Base-by-base conservation (phyloP, 2,888 invertebrate genomes). In the Eucera pruinosa region DNA sequence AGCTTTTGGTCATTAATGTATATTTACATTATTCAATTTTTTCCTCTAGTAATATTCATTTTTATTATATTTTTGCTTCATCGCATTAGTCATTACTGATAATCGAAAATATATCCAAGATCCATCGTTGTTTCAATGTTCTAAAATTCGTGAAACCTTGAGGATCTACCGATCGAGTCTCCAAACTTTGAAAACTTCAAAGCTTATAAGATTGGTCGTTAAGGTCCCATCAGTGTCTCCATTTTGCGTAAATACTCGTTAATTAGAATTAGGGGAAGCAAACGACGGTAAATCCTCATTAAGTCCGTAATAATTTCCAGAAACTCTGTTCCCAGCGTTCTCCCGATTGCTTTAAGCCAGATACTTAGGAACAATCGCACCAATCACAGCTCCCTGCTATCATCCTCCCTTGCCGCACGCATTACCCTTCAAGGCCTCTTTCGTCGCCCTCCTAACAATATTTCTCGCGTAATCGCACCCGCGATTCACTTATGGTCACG, bases 401-500 rank as follows among this genome's bases (percentile, higher is more conserved):
- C 52, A 30, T 25, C 25, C 18, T 7, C 52, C 54, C 50, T 50
- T 20, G 23, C 30, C 27, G 39, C 20, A 13, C 30, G 50, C 60
- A 18, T 72, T 58, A 47, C 47, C 50, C 58, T 15, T 50, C 36
- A 27, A n/a, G n/a, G n/a, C n/a, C n/a, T 45, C 73, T 60, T 47
- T 47, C 47, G 58, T 75, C 71, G 36, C 39, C 55, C 50, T 30
- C 23, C 58, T 0, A 50, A 58, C 52, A 54, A 72, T 75, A 75
- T 60, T 66, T 75, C 73, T 62, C 55, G 48, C 36, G 27, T 72
- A 61, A 75, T 75, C 72, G 41, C 60, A 55, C 45, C 47, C 25
- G 13, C 41, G 72, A 60, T 72, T 66, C 72, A 66, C 72, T 72
- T 65, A 71, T 30, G 39, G 23, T 4, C 33, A 25, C 65, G 47